Percentiles rank a stretch among this genome's conserved stretches.
phyloP scores from a whole-genome alignment of 2,797 vertebrate species.

The Pelobates cultripes region DNA sequence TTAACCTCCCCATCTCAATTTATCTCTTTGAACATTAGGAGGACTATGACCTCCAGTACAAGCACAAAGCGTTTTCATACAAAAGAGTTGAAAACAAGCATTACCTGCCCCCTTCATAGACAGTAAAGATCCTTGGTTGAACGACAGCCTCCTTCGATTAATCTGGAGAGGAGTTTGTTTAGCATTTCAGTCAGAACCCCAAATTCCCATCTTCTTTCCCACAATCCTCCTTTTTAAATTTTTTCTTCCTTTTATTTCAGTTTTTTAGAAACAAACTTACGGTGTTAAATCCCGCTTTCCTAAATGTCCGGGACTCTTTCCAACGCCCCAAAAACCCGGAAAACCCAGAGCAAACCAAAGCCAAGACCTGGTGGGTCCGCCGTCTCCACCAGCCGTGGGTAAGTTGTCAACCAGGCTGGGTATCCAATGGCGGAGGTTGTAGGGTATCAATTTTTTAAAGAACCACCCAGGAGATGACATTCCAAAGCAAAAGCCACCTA shows the following conservation, averaged over 20 bases:
- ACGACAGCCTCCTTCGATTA: not conserved
- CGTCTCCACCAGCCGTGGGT: not conserved
- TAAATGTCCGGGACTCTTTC: not conserved
- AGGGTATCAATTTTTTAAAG: not conserved
- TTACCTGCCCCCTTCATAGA: conserved; percentile 20
- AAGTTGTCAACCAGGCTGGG: not conserved
- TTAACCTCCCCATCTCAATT: conserved; percentile 2
- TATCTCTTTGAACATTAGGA: not conserved
- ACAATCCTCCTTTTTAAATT: too few relatives aligned
- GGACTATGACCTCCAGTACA: not conserved
- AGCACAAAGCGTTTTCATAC: not conserved
- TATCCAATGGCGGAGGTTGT: not conserved
- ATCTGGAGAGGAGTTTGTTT: conserved; percentile 23
- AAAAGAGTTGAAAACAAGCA: not conserved
- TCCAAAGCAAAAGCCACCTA: conserved; percentile 12
- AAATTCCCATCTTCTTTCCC: not conserved
- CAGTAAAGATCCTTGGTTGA: not conserved
- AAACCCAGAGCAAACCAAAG: not conserved
- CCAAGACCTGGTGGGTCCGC: not conserved
- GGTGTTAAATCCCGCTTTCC: conserved; percentile 4
- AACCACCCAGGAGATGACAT: conserved; percentile 23
- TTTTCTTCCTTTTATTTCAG: not conserved
- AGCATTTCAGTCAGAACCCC: conserved; percentile 5
- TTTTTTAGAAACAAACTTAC: not conserved
- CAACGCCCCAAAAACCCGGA: conserved; percentile 8